phyloP scores from a whole-genome alignment of 1,140 invertebrate genomes.

The Papilio glaucus region DNA sequence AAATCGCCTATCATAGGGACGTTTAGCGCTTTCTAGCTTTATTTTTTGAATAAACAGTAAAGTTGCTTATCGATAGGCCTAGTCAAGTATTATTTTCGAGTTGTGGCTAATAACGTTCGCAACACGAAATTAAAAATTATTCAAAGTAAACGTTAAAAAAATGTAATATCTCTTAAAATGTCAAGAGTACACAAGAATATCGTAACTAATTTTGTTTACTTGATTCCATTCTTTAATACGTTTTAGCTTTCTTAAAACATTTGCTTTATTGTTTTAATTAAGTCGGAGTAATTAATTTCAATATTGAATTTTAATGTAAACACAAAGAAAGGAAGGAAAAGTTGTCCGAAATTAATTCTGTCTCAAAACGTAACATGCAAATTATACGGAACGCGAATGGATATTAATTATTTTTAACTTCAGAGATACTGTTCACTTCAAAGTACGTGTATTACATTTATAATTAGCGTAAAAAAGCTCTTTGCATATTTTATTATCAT shows the following conservation, averaged over 20 bases:
- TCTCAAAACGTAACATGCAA: not conserved
- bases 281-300: not conserved
- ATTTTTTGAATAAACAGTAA: too few relatives aligned
- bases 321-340: not conserved
- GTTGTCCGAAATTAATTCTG: conserved; percentile 3
- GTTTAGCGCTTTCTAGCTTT: too few relatives aligned
- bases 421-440: conserved; percentile 15
- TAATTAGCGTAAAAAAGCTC: not conserved
- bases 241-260: not conserved
- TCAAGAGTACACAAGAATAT: too few relatives aligned
- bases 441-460: conserved; percentile 10
- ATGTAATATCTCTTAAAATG: too few relatives aligned
- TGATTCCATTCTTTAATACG: too few relatives aligned
- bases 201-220: too few relatives aligned
- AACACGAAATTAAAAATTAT: too few relatives aligned
- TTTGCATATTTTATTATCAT: not conserved
- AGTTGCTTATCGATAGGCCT: too few relatives aligned
- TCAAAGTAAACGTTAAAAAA: too few relatives aligned
- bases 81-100: too few relatives aligned
- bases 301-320: conserved; percentile 9
- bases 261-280: conserved; percentile 7
- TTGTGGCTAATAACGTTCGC: too few relatives aligned
- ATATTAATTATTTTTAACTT: conserved; percentile 21
- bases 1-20: too few relatives aligned
- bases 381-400: conserved; percentile 4